Conservation (phyloP, 2,113 vertebrate species). For the Collichthys lucidus region DNA sequence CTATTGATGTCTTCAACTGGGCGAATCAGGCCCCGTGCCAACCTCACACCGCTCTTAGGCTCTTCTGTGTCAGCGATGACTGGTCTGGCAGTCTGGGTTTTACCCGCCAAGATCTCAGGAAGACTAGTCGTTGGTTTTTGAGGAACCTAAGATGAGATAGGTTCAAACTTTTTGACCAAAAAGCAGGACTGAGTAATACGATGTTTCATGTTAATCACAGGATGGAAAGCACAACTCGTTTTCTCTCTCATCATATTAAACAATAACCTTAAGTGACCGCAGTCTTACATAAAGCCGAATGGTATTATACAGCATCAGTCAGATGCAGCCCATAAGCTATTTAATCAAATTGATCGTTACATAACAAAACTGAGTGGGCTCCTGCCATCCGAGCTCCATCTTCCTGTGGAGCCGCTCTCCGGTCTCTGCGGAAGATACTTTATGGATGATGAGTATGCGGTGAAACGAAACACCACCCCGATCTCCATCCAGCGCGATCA, state of each 20-base stretch:
- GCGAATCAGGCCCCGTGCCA: conserved; percentile 9
- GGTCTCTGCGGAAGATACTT: conserved; percentile 67
- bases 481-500: conserved; percentile 58
- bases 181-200: background rate
- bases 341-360: conserved; percentile 80
- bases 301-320: conserved; percentile 52
- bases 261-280: conserved; percentile 48
- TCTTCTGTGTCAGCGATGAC: background rate
- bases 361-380: conserved; percentile 79
- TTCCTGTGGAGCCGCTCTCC: conserved; percentile 65
- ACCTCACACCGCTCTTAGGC: conserved; percentile 19
- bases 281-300: conserved; percentile 68
- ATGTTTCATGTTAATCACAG: conserved; percentile 17
- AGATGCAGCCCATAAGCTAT: conserved; percentile 70
- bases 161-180: background rate
- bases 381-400: conserved; percentile 68
- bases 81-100: conserved; percentile 20
- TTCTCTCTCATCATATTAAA: conserved; percentile 31
- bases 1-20: conserved; percentile 45
- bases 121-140: conserved; percentile 1
- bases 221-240: conserved; percentile 20
- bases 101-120: background rate
- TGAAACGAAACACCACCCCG: conserved; percentile 58
- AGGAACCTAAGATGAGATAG: conserved; percentile 3
- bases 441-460: conserved; percentile 66